Evolutionary conservation across 2,888 invertebrate species (phyloP).

Genomic region (Formica aserva): DNA sequence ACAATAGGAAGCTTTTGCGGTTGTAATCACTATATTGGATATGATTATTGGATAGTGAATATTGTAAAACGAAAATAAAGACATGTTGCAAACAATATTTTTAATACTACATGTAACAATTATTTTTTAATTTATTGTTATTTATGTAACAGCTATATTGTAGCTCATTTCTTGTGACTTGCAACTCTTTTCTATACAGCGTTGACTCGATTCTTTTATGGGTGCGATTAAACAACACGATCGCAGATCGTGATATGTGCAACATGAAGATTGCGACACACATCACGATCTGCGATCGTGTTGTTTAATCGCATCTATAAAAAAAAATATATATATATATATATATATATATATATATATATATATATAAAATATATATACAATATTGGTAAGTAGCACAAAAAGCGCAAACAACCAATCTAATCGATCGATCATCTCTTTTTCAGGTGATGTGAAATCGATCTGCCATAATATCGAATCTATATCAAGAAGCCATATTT

Average conservation of each 20-base stretch:
- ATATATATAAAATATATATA: too few species aligned
- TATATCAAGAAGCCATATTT: not conserved
- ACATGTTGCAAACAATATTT: not conserved
- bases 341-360: too few species aligned
- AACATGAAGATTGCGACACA: not conserved
- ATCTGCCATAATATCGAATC: not conserved
- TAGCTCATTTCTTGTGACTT: not conserved
- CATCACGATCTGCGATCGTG: too few species aligned
- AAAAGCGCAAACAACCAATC: not conserved
- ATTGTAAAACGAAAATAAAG: not conserved
- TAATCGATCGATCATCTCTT: slow-evolving; percentile 16
- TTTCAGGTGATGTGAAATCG: slow-evolving; percentile 32
- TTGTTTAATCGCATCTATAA: too few species aligned
- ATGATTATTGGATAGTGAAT: not conserved
- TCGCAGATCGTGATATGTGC: not conserved
- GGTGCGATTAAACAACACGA: not conserved
- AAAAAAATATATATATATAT: too few species aligned
- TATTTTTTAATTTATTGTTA: not conserved
- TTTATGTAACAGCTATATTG: not conserved
- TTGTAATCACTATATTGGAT: not conserved
- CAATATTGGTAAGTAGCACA: not conserved
- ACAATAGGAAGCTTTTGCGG: not conserved
- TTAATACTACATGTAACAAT: not conserved
- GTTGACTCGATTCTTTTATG: not conserved
- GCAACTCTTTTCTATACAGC: not conserved